Conservation (phyloP, 2,888 invertebrate species). For the Rutpela maculata region DNA sequence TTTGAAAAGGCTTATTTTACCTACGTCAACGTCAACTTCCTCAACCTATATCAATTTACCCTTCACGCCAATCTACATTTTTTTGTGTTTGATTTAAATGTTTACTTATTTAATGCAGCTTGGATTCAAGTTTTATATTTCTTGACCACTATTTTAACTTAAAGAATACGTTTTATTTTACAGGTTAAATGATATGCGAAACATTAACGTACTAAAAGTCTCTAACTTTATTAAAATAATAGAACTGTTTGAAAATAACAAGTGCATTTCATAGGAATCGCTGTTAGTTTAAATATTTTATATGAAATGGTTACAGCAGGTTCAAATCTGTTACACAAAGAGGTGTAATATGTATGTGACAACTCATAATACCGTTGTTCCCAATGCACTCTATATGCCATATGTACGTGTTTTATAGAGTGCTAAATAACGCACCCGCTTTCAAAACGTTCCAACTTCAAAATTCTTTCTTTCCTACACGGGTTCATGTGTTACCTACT, state of each 20-base stretch:
- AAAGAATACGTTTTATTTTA: too few relatives aligned
- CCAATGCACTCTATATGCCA: slow-evolving; percentile 42
- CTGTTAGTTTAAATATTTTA: slow-evolving; percentile 13
- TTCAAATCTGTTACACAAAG: slow-evolving; percentile 36
- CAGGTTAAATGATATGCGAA: too few relatives aligned
- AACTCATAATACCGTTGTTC: slow-evolving; percentile 43
- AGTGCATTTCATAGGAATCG: slow-evolving; percentile 14
- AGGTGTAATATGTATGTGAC: slow-evolving; percentile 47
- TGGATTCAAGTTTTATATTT: too few relatives aligned
- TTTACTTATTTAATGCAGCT: too few relatives aligned
- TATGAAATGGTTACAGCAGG: slow-evolving; percentile 15
- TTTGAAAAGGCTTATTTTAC: too few relatives aligned
- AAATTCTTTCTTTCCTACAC: slow-evolving; percentile 31
- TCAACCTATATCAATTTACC: too few relatives aligned
- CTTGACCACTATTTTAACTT: too few relatives aligned
- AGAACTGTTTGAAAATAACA: slow-evolving; percentile 2
- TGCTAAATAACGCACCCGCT: slow-evolving; percentile 43
- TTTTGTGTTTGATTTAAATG: too few relatives aligned
- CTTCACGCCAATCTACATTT: too few relatives aligned
- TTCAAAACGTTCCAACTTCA: slow-evolving; percentile 24
- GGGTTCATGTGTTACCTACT: slow-evolving; percentile 35
- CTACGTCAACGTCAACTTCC: too few relatives aligned
- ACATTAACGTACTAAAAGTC: background rate
- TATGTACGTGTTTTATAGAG: slow-evolving; percentile 45
- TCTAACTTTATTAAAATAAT: background rate